phyloP scores from a whole-genome alignment of 35 echinoderm and acorn worm genomes.

The Eucidaris tribuloides region DNA sequence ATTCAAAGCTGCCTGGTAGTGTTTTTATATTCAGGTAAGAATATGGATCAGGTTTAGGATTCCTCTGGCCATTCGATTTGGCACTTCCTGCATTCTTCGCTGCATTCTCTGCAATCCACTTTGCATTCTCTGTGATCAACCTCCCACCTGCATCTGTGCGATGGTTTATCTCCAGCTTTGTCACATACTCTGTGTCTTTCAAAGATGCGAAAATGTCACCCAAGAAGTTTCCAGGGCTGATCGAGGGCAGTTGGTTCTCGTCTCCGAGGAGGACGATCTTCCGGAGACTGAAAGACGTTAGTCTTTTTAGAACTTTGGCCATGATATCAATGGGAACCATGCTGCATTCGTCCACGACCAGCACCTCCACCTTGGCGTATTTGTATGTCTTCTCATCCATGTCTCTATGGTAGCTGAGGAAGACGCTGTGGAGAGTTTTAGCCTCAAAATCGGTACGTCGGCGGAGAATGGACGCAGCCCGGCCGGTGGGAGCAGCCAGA shows the following conservation, averaged over 20 bases:
- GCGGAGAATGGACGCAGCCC: slow-evolving; percentile 50
- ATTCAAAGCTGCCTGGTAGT: too few relatives aligned
- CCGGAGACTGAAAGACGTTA: not conserved
- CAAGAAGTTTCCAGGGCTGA: slow-evolving; percentile 64
- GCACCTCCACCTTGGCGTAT: slow-evolving; percentile 4
- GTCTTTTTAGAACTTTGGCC: slow-evolving; percentile 24
- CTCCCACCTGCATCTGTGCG: not conserved
- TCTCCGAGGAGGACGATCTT: slow-evolving; percentile 64
- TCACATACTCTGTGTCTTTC: not conserved
- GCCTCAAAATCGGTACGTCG: not conserved
- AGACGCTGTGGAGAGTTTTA: slow-evolving; percentile 14
- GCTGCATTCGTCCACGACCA: slow-evolving; percentile 84
- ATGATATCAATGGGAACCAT: slow-evolving; percentile 57
- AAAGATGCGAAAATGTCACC: slow-evolving; percentile 21
- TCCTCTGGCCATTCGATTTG: too few relatives aligned
- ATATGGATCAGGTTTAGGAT: too few relatives aligned
- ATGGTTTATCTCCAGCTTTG: not conserved
- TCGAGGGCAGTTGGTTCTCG: slow-evolving; percentile 58
- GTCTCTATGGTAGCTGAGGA: not conserved
- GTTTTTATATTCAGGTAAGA: too few relatives aligned
- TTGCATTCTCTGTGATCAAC: not conserved
- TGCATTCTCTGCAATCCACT: not conserved
- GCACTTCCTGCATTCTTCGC: too few relatives aligned
- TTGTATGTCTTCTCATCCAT: not conserved
- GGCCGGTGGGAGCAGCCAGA: slow-evolving; percentile 64